Evolutionary conservation across 2,888 invertebrate species (phyloP), one percentile per base, ranked within the genome.

Genomic region (Thalpophila matura): DNA sequence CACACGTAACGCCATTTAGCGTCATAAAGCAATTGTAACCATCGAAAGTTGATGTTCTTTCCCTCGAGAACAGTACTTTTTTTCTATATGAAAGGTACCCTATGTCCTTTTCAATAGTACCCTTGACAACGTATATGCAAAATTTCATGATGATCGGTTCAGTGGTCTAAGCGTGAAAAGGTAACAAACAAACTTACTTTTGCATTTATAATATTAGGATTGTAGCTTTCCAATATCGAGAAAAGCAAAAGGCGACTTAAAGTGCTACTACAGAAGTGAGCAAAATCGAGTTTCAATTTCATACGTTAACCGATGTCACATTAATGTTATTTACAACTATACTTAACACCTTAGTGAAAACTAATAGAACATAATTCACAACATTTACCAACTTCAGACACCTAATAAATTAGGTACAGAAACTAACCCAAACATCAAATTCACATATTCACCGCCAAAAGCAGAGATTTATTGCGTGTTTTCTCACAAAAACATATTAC

Each of bases 401-500:
- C 24, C 26, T 7, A 64, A 40, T 37, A 42, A 31, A 53, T 14
- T 20, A n/a, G n/a, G n/a, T n/a, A 51, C 40, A 29, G 16, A 47
- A 50, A 53, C 31, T 31, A 37, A 38, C 24, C 27, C 10, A 6
- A 49, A 38, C 35, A 59, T 63, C 18, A 57, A 55, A 55, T 53
- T 47, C 51, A 35, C 64, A 57, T 45, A 54, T 56, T 47, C 47
- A 26, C 18, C 4, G 24, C 27, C 26, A 59, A 63, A 60, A 38
- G 1, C 31, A 10, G 9, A n/a, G 38, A 72, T 57, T 62, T 63
- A 74, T 68, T 18, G 40, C 35, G 18, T 49, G 46, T 58, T 58
- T 66, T 67, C 56, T 37, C 26, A 26, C 37, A 56, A 56, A 61
- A 73, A 49, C 50, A 54, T 37, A 74, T 58, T 55, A 63, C 14